Percentiles rank a stretch among this genome's conserved stretches.
Evolutionary conservation across 1,140 invertebrate species (phyloP).

Genomic region (Nylanderia fulva): DNA sequence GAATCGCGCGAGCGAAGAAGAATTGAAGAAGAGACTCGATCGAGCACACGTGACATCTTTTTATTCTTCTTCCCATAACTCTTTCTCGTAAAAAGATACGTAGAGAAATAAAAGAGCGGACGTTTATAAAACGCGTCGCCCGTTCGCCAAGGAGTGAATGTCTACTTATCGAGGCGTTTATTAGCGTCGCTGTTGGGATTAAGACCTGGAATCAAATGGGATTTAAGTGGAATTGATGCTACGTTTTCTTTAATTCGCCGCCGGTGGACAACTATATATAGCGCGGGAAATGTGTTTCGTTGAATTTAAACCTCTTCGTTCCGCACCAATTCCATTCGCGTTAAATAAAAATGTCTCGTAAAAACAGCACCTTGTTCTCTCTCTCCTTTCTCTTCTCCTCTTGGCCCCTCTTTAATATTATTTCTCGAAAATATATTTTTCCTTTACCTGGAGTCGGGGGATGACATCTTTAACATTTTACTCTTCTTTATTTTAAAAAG

Average conservation of each 20-base stretch:
- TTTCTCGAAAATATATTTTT: background rate
- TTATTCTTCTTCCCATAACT: background rate
- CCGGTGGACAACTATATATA: slow-evolving; percentile 3
- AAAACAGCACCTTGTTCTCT: background rate
- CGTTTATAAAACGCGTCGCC: background rate
- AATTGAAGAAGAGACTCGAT: background rate
- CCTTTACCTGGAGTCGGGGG: no score
- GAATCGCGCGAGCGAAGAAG: slow-evolving; percentile 2
- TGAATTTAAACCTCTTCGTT: slow-evolving; percentile 22
- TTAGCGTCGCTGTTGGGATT: slow-evolving; percentile 25
- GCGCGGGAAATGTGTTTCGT: background rate
- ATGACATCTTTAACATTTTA: no score
- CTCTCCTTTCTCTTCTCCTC: no score
- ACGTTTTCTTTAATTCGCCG: slow-evolving; percentile 33
- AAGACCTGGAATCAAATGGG: slow-evolving; percentile 30
- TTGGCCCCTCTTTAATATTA: no score
- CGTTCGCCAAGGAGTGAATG: background rate
- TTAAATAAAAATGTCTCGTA: slow-evolving; percentile 6
- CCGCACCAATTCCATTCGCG: background rate
- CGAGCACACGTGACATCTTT: background rate
- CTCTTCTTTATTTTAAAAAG: background rate
- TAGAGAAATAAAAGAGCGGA: background rate
- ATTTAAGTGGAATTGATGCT: slow-evolving; percentile 40
- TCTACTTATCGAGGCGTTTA: slow-evolving; percentile 27
- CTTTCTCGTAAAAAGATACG: background rate